Base-by-base conservation (phyloP, 2,888 invertebrate genomes). In the Pyrrhia umbra region DNA sequence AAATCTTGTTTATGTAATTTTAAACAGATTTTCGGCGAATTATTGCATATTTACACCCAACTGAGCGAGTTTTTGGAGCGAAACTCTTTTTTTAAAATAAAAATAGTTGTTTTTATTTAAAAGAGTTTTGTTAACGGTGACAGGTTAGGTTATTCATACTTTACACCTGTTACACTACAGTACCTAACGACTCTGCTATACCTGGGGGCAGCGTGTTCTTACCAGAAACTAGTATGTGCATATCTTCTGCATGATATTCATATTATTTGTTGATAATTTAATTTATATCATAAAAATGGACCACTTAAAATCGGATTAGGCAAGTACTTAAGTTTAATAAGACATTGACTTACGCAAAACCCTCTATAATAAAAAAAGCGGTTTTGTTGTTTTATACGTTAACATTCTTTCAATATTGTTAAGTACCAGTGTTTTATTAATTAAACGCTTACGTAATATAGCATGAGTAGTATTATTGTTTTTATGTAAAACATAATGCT, bases 1-100 rank as follows among this genome's bases (percentile, higher is more conserved):
- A 62, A 71, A 57, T 20, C 30, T 37, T 42, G 37, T 60, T 68
- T 59, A 67, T 47, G 51, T 68, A 60, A 67, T 59, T 47, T 30
- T 9, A 45, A 30, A 5, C 18, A 45, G 8, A 42, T 47, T 52
- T 42, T 51, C 46, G 8, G 40, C 2, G 18, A 27, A 65, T 34
- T 50, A 57, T 60, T 60, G 40, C 39, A 30, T 43, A 10, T 45
- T 63, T 58, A 25, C 8, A 8, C 8, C n/a, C 18, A 43, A 27
- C 15, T 20, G 10, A 21, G 6, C n/a, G 6, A 39, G 16, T 51
- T 58, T 67, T 51, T 67, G 15, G 56, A 56, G 66, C 34, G 34
- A 52, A 58, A 59, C 34, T 10, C 40, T 20, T 58, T 37, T 18
- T 27, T 10, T 34, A 25, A 27, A 51, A 34, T 64, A 10, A n/a